Evolutionary conservation across 1,140 invertebrate species (phyloP), one percentile per base, ranked within the genome.

Genomic region (Aphis gossypii): DNA sequence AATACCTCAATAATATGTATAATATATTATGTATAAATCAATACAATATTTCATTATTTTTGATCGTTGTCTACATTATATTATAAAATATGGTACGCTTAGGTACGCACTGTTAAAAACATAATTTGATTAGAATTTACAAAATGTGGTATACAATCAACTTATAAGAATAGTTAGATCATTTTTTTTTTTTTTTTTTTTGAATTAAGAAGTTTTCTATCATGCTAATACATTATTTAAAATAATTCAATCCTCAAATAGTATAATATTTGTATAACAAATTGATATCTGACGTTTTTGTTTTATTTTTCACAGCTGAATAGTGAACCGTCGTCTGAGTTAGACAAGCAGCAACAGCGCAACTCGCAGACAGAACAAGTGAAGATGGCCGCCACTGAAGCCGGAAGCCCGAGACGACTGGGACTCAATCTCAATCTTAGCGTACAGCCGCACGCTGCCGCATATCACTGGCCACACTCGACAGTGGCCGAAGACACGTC

Each of bases 301-400:
- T 41, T 41, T 41, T 41, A 20, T 41, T 92, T 51, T 84, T 35
- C 8, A 6, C 68, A 93, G 92, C 92, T 93, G 48, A 93, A 93
- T 93, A 93, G 92, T 83, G 92, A 93, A 54, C 48, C 92, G 25
- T 30, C 92, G 56, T 30, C 92, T 38, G 92, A 93, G n/a, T 54
- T 86, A 25, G 92, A 93, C 9, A 92, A 83, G 35, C 92, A 83
- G 35, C 92, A 83, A 51, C 46, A n/a, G 21, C 88, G 51, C 35
- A 89, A 35, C 48, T 51, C 35, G 25, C 48, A 35, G 20, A 83
- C 91, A 8, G 76, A 84, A 48, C 92, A 23, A 93, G 48, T 56
- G 11, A 93, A 86, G 56, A 93, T 93, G 92, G 92, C 92, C 21
- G 92, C 92, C 21, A 93, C 92, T n/a, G 92, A 93, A 41, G 82